Evolutionary conservation across 2,888 invertebrate species (phyloP), one percentile per base, ranked within the genome.

Genomic region (Melanophora roralis): DNA sequence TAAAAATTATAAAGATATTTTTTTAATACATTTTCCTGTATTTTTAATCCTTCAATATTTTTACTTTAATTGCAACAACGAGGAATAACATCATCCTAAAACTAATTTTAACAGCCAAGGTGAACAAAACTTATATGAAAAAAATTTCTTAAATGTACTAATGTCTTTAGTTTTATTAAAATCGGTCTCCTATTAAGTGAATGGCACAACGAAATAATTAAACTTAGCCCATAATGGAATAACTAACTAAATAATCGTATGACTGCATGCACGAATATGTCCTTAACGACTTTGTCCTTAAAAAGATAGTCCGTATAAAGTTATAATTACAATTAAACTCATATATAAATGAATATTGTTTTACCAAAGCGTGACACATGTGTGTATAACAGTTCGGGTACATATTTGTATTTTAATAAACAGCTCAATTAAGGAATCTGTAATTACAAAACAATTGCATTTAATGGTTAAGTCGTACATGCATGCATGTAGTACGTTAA

Each of bases 361-460:
- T 27, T 27, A 27, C 4, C 3, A 9, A 9, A 45, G 21, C 45
- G 21, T 45, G 45, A 45, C 45, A 45, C 45, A 3, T 45, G 19
- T 11, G 45, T 45, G 16, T 43, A 16, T 34, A 43, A 40, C n/a
- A 40, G 38, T 43, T 43, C 7, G 43, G 14, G 38, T 38, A n/a
- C 5, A 11, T 21, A 19, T 45, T 19, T 19, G 19, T 19, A 21
- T 45, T 45, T 45, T 45, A 45, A 45, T 45, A 51, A 51, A 51
- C 23, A 51, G 34, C 32, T 36, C 19, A 55, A 55, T 55, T 55
- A 55, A 55, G n/a, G 34, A 55, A 55, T 55, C 36, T 36, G 11
- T 36, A 55, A 55, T 55, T 36, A 55, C 19, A 36, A 55, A 36
- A 36, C 36, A 55, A 55, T 36, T 55, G 36, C 55, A 36, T 55